Evolutionary conservation across 92 coral and sea anemone genomes (phyloP), one percentile per base, ranked within the genome.

Genomic region (Palythoa heliodiscus): DNA sequence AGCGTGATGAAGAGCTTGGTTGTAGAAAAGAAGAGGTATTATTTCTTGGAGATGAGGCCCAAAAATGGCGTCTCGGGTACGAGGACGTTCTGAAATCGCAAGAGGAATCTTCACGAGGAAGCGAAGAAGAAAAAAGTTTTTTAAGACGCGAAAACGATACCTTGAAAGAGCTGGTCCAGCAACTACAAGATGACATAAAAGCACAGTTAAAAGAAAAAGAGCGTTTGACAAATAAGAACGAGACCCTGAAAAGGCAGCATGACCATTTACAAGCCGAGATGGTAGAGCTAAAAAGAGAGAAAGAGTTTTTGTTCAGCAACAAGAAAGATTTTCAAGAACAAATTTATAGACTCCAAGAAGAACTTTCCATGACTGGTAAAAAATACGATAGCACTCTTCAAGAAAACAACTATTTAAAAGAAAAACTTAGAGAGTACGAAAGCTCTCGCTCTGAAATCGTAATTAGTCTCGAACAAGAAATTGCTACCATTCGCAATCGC

Each of bases 171-270:
- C 61, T 80, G 43, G 73, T 80, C 2, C 63, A 80, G 23, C 29
- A 80, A 48, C 40, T 80, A 23, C 60, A 24, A 43, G 57, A 80
- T 22, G 84, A 80, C 38, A 20, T 80, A 40, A 7, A 48, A 14
- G 16, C 61, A 29, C 84, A 63, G 12, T 37, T 29, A 20, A 23
- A 52, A 24, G 60, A 78, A 20, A 63, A 78, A 78, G 83, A 78
- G 13, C 54, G 12, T 9, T 19, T 63, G 95, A 88, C 67, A 78
- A 77, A 84, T 23, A 89, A 88, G 69, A 89, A 88, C 77, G 95
- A 94, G 57, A 79, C 76, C 70, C 76, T 92, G 52, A 83, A 87
- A 78, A 90, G 78, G 25, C 83, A 92, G 68, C 86, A 53, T 17
- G 89, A 88, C 67, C 78, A 88, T 29, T 83, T 89, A 53, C 91